Base-by-base conservation (phyloP, 2,888 invertebrate species). In the Hipparchia semele region DNA sequence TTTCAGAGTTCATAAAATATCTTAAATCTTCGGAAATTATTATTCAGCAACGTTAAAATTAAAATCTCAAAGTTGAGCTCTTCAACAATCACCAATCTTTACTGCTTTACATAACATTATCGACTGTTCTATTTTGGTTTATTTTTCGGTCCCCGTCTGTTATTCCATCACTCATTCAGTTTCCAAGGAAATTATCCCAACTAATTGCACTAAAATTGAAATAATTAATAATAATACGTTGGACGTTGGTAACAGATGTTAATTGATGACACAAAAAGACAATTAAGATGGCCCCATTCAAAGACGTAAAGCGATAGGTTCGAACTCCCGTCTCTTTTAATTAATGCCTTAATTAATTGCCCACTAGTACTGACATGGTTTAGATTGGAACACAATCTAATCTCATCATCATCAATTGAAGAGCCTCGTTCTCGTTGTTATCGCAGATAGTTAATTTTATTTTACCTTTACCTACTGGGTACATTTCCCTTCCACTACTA, bases 221-320 rank as follows among this genome's bases (percentile, higher is more conserved):
- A 39, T 39, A 39, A 39, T 39, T 39, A 39, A 39, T 39, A 39
- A 0, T 39, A 39, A 39, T 51, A 23, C 33, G 23, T 39, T 33
- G 33, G 10, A 23, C 33, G 23, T 39, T 33, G 33, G 10, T 54
- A 8, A 54, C n/a, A 56, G 56, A 8, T 45, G 23, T 49, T 53
- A 69, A 58, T 53, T 69, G 59, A 60, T 23, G 33, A 45, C 13
- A 46, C 45, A 45, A 46, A 54, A 56, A 46, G 45, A 68, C 67
- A 12, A 39, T 39, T 46, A 49, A 60, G 23, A 53, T 65, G 65
- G 6, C 12, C 53, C 53, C 51, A 33, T 65, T 61, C 9, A 13
- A 9, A 33, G 58, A 59, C 59, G 8, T 60, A n/a, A 12, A 60
- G 45, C 7, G n/a, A 64, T 12, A 45, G 10, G 9, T 13, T 2